Base-by-base conservation (phyloP, 2,113 vertebrate genomes). In the Chrysochloris asiatica region DNA sequence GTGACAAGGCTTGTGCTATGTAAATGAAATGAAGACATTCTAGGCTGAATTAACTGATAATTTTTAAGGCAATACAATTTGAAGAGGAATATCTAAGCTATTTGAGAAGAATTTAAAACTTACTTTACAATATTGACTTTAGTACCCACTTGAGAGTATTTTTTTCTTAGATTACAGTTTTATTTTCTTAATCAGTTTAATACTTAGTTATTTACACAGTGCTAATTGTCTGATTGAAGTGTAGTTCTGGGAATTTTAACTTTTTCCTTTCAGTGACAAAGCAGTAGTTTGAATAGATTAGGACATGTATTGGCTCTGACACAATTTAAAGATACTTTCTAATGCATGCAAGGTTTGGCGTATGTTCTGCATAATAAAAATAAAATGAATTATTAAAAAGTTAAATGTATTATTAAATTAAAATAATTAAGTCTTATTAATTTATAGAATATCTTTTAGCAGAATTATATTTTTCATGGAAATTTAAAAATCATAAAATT, bases 1-100 rank as follows among this genome's bases (percentile, higher is more conserved):
- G 96, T 94, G 97, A 95, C 79, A 94, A 93, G 72, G 61, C 90
- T 95, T 96, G 77, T 95, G 72, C 90, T 97, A 95, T 90, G 77
- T 92, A 97, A 97, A 96, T 90, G 72, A 96, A 96, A 96, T 96
- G 28, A 96, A 97, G 95, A 89, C 14, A 75, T 92, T 95, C 85
- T 92, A 92, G 95, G 69, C 41, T 88, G 93, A 97, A 94, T 96
- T 96, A 97, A 95, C 41, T 91, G 83, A 95, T 92, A 30, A 96
- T 67, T 94, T 96, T 89, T 86, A 93, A 95, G 28, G 28, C 24
- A 96, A 89, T 83, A 93, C 45, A 90, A 24, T 92, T 95, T 75
- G 41, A 41, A 84, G 45, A 86, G 92, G 83, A 96, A 69, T 19
- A 4, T 33, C 17, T 75, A 85, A 79, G 9, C 93, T 93, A 93